phyloP scores from a whole-genome alignment of 2,888 invertebrate species.

The Timema cristinae region DNA sequence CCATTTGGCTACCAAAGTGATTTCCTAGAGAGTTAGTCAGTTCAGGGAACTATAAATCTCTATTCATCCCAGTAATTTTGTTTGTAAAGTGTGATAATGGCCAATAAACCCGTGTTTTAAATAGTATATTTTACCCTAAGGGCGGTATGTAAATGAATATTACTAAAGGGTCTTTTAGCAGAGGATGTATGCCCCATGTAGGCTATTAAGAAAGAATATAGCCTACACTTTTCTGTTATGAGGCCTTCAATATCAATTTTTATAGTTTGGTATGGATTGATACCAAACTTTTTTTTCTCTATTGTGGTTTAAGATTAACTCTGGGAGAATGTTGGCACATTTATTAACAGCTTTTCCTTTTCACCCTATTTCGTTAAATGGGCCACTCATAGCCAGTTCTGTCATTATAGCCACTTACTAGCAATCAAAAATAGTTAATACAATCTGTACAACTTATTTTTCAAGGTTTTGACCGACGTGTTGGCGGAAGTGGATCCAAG shows the following conservation, averaged over 20 bases:
- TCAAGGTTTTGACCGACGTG: conserved; percentile 65
- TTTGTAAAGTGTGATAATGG: neutral
- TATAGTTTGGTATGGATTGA: no score
- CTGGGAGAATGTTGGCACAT: no score
- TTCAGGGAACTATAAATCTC: neutral
- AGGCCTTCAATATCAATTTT: no score
- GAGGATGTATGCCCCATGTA: no score
- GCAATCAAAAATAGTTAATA: neutral
- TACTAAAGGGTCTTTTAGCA: no score
- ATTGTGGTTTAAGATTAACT: no score
- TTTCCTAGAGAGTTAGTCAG: neutral
- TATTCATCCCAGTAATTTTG: neutral
- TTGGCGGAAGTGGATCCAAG: conserved; percentile 65
- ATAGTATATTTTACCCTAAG: conserved; percentile 6
- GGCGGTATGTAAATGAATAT: no score
- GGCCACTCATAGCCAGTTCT: neutral
- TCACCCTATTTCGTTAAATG: neutral
- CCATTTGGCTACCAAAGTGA: no score
- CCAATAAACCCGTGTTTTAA: neutral
- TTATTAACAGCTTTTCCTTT: neutral
- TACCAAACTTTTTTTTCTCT: no score
- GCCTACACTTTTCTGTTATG: no score
- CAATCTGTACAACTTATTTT: conserved; percentile 13
- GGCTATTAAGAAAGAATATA: no score
- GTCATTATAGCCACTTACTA: neutral